Conservation (phyloP, 92 coral and sea anemone genomes). For the Epizoanthus stellaris region DNA sequence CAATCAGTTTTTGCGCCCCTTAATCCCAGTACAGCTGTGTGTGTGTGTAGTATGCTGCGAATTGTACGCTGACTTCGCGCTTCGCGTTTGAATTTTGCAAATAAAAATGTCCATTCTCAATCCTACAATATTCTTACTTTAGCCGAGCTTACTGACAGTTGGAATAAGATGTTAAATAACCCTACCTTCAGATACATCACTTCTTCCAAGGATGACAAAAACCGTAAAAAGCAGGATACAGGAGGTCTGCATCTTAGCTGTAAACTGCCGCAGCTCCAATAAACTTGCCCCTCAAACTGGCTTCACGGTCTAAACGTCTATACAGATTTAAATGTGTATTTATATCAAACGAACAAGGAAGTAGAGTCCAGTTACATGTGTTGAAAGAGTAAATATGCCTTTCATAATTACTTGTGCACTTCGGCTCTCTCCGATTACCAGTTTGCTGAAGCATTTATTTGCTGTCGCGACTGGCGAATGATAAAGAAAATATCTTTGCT, state of each 20-base stretch:
- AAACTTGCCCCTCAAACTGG: background rate
- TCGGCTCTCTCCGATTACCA: background rate
- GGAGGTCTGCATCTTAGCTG: background rate
- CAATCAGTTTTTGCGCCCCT: no score
- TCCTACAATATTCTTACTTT: background rate
- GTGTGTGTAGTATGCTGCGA: no score
- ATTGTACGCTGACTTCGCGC: no score
- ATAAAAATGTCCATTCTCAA: background rate
- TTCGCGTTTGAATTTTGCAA: no score
- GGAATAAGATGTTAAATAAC: background rate
- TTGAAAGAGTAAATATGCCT: no score
- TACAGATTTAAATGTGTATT: background rate
- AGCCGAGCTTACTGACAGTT: background rate
- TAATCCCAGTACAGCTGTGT: no score
- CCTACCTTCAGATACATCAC: background rate
- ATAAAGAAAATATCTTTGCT: background rate
- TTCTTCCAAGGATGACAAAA: background rate
- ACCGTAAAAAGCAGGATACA: background rate
- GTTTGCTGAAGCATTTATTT: background rate
- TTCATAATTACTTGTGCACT: no score
- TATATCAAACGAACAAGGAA: constrained; percentile 13
- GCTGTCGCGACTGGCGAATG: background rate
- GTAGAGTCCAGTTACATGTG: background rate
- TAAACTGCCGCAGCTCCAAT: background rate
- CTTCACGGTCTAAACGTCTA: background rate